A percentile compares a stretch with the other conserved stretches of the same genome.
Evolutionary conservation across 2,113 vertebrate genomes (phyloP).

Genomic region (Odontophorus gujanensis): DNA sequence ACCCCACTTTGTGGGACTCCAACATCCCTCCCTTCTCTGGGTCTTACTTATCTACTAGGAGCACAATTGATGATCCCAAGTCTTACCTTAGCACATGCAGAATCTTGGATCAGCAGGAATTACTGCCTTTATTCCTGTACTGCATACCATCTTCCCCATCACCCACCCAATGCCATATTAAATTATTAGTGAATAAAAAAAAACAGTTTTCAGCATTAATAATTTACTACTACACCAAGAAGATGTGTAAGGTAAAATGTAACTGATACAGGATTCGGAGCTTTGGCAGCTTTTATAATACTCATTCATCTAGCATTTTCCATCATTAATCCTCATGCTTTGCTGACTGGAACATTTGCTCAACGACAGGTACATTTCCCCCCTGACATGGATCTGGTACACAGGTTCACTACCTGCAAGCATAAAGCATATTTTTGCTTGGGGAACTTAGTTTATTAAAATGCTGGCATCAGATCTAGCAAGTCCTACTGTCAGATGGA

Average conservation of each 20-base stretch:
- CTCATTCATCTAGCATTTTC: slow-evolving; percentile 75
- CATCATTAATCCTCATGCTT: slow-evolving; percentile 65
- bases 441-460: not conserved
- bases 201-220: slow-evolving; percentile 84
- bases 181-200: slow-evolving; percentile 87
- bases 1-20: not conserved
- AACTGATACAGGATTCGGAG: slow-evolving; percentile 75
- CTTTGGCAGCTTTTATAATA: slow-evolving; percentile 77
- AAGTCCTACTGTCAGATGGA: not conserved
- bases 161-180: slow-evolving; percentile 67
- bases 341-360: slow-evolving; percentile 32
- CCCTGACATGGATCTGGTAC: not conserved
- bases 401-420: not conserved
- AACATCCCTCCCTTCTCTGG: not conserved
- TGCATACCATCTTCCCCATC: slow-evolving; percentile 54
- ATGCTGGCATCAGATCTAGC: not conserved
- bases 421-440: slow-evolving; percentile 16
- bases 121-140: not conserved
- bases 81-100: not conserved
- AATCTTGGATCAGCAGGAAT: not conserved
- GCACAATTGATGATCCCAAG: not conserved
- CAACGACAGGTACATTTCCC: slow-evolving; percentile 21
- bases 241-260: slow-evolving; percentile 74
- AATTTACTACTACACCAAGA: slow-evolving; percentile 81
- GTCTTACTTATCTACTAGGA: not conserved